Percentiles rank a stretch among this genome's conserved stretches.
phyloP scores from a whole-genome alignment of 2,888 invertebrate species.

The Aleiodes leptofemur region DNA sequence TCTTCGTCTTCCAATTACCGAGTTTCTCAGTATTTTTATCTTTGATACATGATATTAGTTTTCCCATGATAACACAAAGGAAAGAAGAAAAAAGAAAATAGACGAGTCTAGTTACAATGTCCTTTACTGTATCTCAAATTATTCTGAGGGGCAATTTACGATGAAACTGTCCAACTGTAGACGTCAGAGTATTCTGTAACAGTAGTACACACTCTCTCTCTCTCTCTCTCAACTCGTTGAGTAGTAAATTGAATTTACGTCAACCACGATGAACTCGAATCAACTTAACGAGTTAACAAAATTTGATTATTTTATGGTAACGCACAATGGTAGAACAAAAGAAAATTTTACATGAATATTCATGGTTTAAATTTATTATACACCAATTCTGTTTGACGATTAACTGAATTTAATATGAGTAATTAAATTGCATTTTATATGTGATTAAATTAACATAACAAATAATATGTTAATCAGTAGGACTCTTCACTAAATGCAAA shows the following conservation, averaged over 20 bases:
- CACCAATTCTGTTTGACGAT: constrained; percentile 20
- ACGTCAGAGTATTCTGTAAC: constrained; percentile 16
- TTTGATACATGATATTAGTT: too few relatives aligned
- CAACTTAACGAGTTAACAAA: constrained; percentile 48
- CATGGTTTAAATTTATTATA: constrained; percentile 32
- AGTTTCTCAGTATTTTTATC: too few relatives aligned
- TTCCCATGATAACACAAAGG: too few relatives aligned
- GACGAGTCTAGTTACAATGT: constrained; percentile 21
- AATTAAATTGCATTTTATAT: constrained; percentile 1
- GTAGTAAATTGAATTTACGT: constrained; percentile 47
- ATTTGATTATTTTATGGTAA: constrained; percentile 41
- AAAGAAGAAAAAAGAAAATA: too few relatives aligned
- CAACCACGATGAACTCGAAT: constrained; percentile 44
- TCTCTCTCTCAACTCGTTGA: constrained; percentile 9
- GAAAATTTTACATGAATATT: constrained; percentile 42
- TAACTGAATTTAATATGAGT: constrained; percentile 1
- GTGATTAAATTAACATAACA: constrained; percentile 16
- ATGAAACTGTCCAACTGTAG: constrained; percentile 28
- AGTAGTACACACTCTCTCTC: not conserved
- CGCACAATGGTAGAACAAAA: constrained; percentile 35
- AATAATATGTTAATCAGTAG: constrained; percentile 17
- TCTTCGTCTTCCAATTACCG: too few relatives aligned
- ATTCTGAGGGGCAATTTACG: constrained; percentile 33
- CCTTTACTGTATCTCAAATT: constrained; percentile 14
- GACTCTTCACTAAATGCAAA: not conserved